Percentiles rank a stretch among this genome's conserved stretches.
phyloP scores from a whole-genome alignment of 2,113 vertebrate genomes.

The Bothrops jararaca region DNA sequence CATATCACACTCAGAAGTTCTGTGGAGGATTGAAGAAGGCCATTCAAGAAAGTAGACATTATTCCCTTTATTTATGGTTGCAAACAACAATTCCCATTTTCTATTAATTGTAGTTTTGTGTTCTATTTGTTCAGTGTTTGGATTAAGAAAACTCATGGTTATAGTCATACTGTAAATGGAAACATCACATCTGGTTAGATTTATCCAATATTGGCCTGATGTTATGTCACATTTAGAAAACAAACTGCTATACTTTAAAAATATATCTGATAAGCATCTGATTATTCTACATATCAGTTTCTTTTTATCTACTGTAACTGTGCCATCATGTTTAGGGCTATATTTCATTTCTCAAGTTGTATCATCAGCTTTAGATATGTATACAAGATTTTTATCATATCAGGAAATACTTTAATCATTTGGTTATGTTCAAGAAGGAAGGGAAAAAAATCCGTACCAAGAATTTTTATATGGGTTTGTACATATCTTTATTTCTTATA shows the following conservation, averaged over 20 bases:
- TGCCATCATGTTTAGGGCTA: background rate
- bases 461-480: background rate
- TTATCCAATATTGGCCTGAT: background rate
- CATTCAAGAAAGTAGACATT: background rate
- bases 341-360: background rate
- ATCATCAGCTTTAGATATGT: background rate
- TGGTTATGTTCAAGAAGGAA: background rate
- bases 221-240: background rate
- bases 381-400: background rate
- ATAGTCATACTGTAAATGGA: background rate
- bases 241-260: background rate
- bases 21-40: too few relatives aligned
- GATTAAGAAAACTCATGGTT: background rate
- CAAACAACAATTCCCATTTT: background rate
- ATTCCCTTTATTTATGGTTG: background rate
- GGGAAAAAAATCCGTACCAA: background rate
- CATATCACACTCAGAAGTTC: background rate
- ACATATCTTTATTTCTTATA: background rate
- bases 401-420: background rate
- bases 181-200: background rate
- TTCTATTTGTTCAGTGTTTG: background rate
- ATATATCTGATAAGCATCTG: background rate
- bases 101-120: background rate
- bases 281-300: background rate
- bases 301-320: background rate